Conservation (phyloP, 2,797 vertebrate species). For the Zenarchopterus dispar region DNA sequence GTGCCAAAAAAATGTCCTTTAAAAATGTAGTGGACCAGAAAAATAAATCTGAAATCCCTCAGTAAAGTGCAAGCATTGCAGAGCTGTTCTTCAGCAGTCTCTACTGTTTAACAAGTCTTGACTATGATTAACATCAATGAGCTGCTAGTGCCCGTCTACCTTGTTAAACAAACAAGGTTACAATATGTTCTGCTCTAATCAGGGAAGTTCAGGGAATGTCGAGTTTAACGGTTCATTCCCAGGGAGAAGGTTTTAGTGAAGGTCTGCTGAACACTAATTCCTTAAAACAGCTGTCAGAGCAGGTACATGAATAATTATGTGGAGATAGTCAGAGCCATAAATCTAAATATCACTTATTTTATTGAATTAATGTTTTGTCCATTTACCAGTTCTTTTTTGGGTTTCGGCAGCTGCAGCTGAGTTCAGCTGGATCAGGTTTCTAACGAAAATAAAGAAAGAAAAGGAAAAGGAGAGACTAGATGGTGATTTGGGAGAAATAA, state of each 20-base stretch:
- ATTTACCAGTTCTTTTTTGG: no score
- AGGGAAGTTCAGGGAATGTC: neutral
- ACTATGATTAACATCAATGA: neutral
- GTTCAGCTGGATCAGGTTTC: no score
- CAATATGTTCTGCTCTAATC: neutral
- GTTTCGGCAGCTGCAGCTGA: no score
- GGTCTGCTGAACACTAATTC: neutral
- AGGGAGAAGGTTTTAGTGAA: neutral
- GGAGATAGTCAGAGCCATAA: neutral
- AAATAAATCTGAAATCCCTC: no score
- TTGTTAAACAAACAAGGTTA: neutral
- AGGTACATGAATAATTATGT: neutral
- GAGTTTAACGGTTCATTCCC: neutral
- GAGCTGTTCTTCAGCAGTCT: no score
- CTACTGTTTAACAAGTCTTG: neutral
- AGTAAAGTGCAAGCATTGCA: no score
- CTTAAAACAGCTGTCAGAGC: conserved; percentile 1
- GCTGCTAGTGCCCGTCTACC: neutral
- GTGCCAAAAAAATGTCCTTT: no score
- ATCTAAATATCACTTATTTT: neutral
- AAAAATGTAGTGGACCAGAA: no score
- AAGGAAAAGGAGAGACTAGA: no score
- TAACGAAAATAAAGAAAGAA: no score
- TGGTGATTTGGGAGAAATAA: no score
- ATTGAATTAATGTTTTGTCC: neutral